Conservation (phyloP, 2,797 vertebrate species). For the Channa striata region DNA sequence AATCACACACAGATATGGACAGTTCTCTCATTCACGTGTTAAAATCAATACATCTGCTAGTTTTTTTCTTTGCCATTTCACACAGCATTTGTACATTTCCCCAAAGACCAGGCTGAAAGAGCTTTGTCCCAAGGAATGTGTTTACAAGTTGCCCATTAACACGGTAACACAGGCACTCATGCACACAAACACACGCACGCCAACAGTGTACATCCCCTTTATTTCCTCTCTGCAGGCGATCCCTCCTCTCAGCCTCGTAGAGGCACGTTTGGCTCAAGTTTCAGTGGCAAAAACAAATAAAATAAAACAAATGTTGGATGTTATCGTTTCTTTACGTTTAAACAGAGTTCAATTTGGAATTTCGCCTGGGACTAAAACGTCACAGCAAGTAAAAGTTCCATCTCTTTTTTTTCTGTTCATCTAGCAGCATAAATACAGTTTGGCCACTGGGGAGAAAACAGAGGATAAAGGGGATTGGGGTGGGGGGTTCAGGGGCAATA, state of each 20-base stretch:
- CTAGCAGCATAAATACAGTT: slow-evolving; percentile 99
- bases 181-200: slow-evolving; percentile 83
- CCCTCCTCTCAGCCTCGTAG: slow-evolving; percentile 97
- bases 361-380: slow-evolving; percentile 99
- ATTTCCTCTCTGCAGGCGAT: slow-evolving; percentile 93
- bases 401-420: slow-evolving; percentile 77
- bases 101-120: slow-evolving; percentile 91
- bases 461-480: slow-evolving; percentile 85
- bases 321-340: slow-evolving; percentile 85
- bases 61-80: slow-evolving; percentile 90
- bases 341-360: slow-evolving; percentile 99
- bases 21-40: slow-evolving; percentile 72
- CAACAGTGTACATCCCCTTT: slow-evolving; percentile 82
- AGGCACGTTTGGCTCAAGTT: slow-evolving; percentile 99
- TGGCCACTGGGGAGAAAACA: slow-evolving; percentile 98
- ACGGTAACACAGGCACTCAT: slow-evolving; percentile 86
- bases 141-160: slow-evolving; percentile 92
- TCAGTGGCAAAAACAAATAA: slow-evolving; percentile 94
- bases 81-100: slow-evolving; percentile 90
- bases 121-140: slow-evolving; percentile 98
- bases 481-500: slow-evolving; percentile 77
- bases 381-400: slow-evolving; percentile 95
- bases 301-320: slow-evolving; percentile 65
- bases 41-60: slow-evolving; percentile 69
- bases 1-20: slow-evolving; percentile 76